Percentiles rank a stretch among this genome's conserved stretches.
Conservation (phyloP, 2,113 vertebrate genomes). For the Furnarius figulus region DNA sequence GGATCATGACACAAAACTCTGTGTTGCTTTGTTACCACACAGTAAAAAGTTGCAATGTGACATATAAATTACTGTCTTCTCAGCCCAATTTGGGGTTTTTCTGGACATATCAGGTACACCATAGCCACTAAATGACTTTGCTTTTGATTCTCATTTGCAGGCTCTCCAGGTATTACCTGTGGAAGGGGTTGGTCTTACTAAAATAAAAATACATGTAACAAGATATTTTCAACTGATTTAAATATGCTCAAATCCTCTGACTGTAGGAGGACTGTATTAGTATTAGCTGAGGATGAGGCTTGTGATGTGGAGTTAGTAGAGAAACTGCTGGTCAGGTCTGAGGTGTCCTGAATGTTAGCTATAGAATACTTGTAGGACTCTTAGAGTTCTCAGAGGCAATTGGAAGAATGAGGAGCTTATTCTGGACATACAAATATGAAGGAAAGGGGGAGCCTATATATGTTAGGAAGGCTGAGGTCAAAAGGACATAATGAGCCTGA, state of each 20-base stretch:
- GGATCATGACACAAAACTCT: background rate
- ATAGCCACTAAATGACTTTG: background rate
- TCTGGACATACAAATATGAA: background rate
- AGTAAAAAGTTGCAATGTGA: background rate
- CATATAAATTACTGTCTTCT: background rate
- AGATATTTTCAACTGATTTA: background rate
- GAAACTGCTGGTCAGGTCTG: background rate
- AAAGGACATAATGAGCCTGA: background rate
- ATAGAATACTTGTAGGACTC: background rate
- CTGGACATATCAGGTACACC: background rate
- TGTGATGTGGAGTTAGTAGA: background rate
- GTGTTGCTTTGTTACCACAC: background rate
- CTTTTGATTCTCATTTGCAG: background rate
- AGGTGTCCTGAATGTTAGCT: background rate
- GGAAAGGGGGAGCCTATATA: background rate
- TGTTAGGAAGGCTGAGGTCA: rapidly evolving
- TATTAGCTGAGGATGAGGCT: background rate
- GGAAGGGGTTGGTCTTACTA: background rate
- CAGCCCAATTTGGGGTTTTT: background rate
- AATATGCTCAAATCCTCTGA: background rate
- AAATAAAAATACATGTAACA: background rate
- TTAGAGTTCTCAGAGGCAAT: background rate
- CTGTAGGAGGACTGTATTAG: background rate
- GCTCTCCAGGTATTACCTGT: background rate
- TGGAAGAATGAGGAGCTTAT: background rate